A percentile compares a stretch with the other conserved stretches of the same genome.
These are phyloP conservation scores for Ophioninae sp. DNA, from an alignment of 2,888 invertebrate genomes.

Conservation along the genomic window DNA sequence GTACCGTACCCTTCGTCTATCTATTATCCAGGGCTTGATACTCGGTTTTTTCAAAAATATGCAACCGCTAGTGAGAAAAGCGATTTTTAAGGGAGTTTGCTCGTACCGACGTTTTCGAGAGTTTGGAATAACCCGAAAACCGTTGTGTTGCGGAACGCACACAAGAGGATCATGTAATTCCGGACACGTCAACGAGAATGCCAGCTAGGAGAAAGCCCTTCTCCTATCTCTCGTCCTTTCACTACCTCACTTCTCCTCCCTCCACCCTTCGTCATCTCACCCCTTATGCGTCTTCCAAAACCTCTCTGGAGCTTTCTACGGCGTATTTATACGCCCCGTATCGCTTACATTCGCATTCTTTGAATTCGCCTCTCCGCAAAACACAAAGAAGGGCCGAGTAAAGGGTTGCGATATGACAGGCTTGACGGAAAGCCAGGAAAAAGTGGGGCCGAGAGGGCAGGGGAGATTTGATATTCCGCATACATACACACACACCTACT, in stretches of 20 bases:
- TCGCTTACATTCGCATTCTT: constrained; percentile 29
- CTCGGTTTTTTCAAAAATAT: no score
- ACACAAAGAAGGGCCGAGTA: constrained; percentile 1
- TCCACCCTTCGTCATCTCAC: constrained; percentile 22
- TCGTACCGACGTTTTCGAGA: constrained; percentile 11
- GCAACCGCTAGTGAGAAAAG: neutral
- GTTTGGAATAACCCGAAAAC: constrained; percentile 26
- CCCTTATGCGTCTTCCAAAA: constrained; percentile 30
- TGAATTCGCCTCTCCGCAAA: constrained; percentile 21
- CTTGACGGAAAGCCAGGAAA: neutral
- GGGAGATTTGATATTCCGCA: neutral
- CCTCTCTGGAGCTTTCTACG: constrained; percentile 17
- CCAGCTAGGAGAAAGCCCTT: constrained; percentile 26
- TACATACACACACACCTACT: neutral
- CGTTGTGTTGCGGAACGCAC: constrained; percentile 34
- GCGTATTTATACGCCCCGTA: neutral
- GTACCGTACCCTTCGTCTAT: no score
- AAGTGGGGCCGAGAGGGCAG: constrained; percentile 3
- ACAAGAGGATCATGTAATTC: constrained; percentile 40
- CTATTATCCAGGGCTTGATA: no score
- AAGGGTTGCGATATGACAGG: constrained; percentile 34
- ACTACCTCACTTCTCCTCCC: constrained; percentile 4
- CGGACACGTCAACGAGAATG: constrained; percentile 44
- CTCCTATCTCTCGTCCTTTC: constrained; percentile 30
- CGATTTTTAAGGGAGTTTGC: constrained; percentile 16